Evolutionary conservation across 2,797 vertebrate genomes (phyloP).

Genomic region (Hemitrygon akajei): DNA sequence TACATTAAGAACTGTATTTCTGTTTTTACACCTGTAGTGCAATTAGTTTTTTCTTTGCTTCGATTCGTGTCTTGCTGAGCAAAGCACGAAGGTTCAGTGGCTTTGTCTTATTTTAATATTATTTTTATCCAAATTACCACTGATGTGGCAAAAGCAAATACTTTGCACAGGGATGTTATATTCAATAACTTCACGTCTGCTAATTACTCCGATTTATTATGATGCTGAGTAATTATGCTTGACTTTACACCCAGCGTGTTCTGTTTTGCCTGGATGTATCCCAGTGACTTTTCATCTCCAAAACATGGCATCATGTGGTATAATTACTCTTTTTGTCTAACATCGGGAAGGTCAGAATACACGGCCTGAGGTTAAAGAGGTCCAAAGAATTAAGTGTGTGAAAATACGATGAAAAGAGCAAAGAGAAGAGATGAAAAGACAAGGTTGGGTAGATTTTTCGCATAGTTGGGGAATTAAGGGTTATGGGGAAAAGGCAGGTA

Average conservation of each 20-base stretch:
- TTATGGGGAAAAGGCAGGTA: too few relatives aligned
- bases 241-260: background rate
- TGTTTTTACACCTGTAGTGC: background rate
- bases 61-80: background rate
- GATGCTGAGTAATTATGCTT: background rate
- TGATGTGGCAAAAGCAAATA: background rate
- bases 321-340: too few relatives aligned
- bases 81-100: background rate
- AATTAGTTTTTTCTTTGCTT: slow-evolving; percentile 3
- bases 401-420: background rate
- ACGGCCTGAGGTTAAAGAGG: too few relatives aligned
- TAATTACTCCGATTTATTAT: slow-evolving; percentile 3
- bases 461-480: too few relatives aligned
- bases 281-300: background rate
- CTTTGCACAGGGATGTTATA: background rate
- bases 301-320: background rate
- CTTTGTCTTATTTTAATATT: background rate
- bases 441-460: too few relatives aligned
- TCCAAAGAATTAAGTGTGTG: background rate
- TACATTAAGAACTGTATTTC: slow-evolving; percentile 13
- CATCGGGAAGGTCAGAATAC: background rate
- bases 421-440: background rate
- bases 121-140: background rate
- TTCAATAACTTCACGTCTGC: background rate
- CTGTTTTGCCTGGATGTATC: background rate